phyloP scores from a whole-genome alignment of 2,797 vertebrate genomes.

The Rhyacichthys aspro region DNA sequence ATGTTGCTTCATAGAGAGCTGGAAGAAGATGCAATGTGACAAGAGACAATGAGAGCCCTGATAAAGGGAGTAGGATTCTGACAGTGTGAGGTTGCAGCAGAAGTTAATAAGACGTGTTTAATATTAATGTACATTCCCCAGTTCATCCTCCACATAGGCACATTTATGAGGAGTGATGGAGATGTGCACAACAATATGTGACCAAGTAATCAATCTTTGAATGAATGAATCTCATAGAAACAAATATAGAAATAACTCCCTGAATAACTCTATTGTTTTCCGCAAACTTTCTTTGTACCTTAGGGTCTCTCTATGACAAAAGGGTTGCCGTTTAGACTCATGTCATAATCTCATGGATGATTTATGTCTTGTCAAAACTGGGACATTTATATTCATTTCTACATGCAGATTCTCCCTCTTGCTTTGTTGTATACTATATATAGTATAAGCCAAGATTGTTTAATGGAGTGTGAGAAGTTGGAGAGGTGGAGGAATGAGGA shows the following conservation, averaged over 20 bases:
- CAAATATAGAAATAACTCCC: neutral
- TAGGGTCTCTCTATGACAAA: neutral
- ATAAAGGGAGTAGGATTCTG: neutral
- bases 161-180: slow-evolving; percentile 1
- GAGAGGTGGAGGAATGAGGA: no score
- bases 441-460: no score
- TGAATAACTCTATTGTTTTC: neutral
- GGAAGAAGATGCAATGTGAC: slow-evolving; percentile 1
- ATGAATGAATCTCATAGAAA: neutral
- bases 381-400: no score
- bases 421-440: no score
- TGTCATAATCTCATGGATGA: no score
- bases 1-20: slow-evolving; percentile 14
- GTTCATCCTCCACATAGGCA: neutral
- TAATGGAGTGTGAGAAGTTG: no score
- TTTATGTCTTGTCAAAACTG: no score
- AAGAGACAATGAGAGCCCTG: slow-evolving; percentile 4
- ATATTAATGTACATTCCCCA: slow-evolving; percentile 27
- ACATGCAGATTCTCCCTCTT: no score
- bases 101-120: slow-evolving; percentile 26
- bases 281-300: neutral
- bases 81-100: slow-evolving; percentile 6
- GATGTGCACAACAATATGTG: neutral
- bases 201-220: neutral
- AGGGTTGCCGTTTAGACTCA: no score